Evolutionary conservation across 2,113 vertebrate species (phyloP), one percentile per base, ranked within the genome.

Genomic region (Diglossa brunneiventris): DNA sequence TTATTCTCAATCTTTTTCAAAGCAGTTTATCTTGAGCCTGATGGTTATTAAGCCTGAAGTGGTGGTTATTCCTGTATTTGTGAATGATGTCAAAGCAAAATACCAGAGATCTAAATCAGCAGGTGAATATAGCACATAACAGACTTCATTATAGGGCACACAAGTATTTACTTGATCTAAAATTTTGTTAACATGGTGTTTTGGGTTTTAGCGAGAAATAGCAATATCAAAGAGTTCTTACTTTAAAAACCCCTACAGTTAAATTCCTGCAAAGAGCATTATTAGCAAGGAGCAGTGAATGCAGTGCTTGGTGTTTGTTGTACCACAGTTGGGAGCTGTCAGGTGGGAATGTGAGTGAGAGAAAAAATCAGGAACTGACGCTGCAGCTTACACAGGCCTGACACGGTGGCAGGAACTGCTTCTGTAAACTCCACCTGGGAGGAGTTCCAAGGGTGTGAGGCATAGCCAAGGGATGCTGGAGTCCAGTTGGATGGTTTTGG

Each of bases 21-120:
- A 84, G 49, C 42, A 53, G 31, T 89, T 89, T 55, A 30, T 85
- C 55, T 50, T 1, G 30, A 79, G 58, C 31, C 58, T 82, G 56
- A 7, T 59, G n/a, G n/a, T 59, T 59, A 35, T 59, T 24, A 58
- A 74, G 22, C 35, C 72, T 73, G 87, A 87, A 44, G 15, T 67
- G 64, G 53, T 82, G 42, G 39, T 85, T 94, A 85, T 92, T 94
- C 44, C 33, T 44, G 16, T 94, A 56, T 73, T 94, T 78, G 77
- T 49, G 80, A 91, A 85, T 92, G 80, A 94, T 16, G 12, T 90
- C 87, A 92, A 93, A 91, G 62, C 55, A 66, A 90, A 95, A 83
- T 92, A 80, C 66, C 89, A 93, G 47, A 21, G 44, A 37, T 88
- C 23, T 81, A 78, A 78, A 50, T 68, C 74, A 96, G 83, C 76